phyloP scores from a whole-genome alignment of 2,888 invertebrate species.

The Cosmorhoe ocellata region DNA sequence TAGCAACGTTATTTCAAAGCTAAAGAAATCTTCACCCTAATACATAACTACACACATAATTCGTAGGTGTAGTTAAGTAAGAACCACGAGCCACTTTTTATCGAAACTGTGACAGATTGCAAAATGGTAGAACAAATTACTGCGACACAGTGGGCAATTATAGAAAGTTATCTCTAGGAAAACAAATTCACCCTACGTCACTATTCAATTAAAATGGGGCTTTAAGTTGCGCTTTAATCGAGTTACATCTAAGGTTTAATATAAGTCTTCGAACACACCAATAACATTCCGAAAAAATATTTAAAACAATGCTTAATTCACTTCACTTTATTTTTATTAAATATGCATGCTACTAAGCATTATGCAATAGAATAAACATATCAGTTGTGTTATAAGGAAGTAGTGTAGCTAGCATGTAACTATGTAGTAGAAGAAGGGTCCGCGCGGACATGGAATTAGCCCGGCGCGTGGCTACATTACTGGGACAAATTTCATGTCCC shows the following conservation, averaged over 20 bases:
- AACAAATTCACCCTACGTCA: conserved; percentile 70
- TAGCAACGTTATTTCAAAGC: too few relatives aligned
- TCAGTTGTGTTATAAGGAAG: background rate
- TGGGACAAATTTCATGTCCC: conserved; percentile 76
- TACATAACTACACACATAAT: too few relatives aligned
- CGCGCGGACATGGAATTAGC: conserved; percentile 71
- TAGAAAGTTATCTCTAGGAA: conserved; percentile 79
- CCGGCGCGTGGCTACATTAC: conserved; percentile 81
- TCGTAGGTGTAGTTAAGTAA: too few relatives aligned
- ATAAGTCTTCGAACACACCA: conserved; percentile 9
- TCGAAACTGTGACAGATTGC: conserved; percentile 71
- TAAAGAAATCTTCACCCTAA: too few relatives aligned
- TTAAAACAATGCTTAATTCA: too few relatives aligned
- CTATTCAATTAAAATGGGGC: conserved; percentile 81
- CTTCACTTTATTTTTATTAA: too few relatives aligned
- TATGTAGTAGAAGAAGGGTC: conserved; percentile 54
- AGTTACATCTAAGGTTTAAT: conserved; percentile 75
- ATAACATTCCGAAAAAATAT: too few relatives aligned
- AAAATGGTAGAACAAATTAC: conserved; percentile 76
- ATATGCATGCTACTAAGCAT: too few relatives aligned
- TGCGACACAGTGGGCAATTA: conserved; percentile 69
- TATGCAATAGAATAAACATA: conserved; percentile 10
- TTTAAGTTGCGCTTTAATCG: conserved; percentile 57
- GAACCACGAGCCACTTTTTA: too few relatives aligned
- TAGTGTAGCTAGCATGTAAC: too few relatives aligned